Percentiles rank a stretch among this genome's conserved stretches.
phyloP scores from a whole-genome alignment of 2,888 invertebrate genomes.

The Sipunculus nudus region DNA sequence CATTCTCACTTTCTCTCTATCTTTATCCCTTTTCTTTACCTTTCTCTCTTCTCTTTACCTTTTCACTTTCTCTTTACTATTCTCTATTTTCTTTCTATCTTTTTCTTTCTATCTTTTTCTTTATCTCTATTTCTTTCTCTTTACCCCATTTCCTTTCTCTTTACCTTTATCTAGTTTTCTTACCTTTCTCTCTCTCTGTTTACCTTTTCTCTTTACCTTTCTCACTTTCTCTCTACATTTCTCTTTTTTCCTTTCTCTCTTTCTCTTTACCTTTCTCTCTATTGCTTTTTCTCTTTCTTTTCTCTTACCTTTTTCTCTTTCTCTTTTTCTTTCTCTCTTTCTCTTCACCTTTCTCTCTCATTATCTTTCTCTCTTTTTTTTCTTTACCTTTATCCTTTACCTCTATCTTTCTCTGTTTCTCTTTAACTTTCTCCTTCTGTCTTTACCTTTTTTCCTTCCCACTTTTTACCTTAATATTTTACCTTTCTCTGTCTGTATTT shows the following conservation, averaged over 20 bases:
- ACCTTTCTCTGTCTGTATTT: too few relatives aligned
- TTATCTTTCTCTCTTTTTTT: background rate
- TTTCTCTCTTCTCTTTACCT: background rate
- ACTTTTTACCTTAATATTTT: background rate
- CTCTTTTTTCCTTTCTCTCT: too few relatives aligned
- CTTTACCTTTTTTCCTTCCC: too few relatives aligned
- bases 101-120: background rate
- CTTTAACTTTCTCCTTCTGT: background rate
- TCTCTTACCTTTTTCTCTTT: background rate
- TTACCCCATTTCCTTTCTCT: too few relatives aligned
- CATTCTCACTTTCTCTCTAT: background rate
- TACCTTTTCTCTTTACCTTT: too few relatives aligned
- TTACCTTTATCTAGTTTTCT: too few relatives aligned
- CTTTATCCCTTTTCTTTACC: background rate
- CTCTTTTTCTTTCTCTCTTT: background rate
- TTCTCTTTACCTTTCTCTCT: slow-evolving; percentile 1
- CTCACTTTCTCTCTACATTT: too few relatives aligned
- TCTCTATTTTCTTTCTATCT: too few relatives aligned
- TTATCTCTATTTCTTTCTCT: too few relatives aligned
- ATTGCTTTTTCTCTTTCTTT: background rate
- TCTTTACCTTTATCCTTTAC: background rate
- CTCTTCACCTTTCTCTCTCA: background rate
- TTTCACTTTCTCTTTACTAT: background rate
- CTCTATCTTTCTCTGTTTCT: too few relatives aligned
- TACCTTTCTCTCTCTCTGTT: too few relatives aligned